These are phyloP conservation scores for Oryzias celebensis DNA, from an alignment of 2,113 vertebrate genomes.

Conservation along the genomic window DNA sequence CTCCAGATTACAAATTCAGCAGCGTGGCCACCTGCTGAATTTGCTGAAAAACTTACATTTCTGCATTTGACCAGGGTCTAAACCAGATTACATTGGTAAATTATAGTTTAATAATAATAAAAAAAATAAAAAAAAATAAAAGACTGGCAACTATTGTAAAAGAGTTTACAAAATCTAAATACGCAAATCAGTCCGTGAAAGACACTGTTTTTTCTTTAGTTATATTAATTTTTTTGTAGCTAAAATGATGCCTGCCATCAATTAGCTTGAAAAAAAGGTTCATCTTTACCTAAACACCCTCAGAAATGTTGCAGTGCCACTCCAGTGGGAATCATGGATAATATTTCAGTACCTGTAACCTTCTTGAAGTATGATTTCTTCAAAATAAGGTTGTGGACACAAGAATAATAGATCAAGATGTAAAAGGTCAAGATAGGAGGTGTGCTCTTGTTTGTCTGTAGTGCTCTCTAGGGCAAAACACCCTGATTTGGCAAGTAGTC, in stretches of 20 bases:
- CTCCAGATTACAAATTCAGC: too few relatives aligned
- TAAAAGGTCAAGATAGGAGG: constrained; percentile 25
- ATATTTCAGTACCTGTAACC: constrained; percentile 6
- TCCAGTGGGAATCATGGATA: neutral
- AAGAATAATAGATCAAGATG: constrained; percentile 1
- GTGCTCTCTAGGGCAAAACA: constrained; percentile 28
- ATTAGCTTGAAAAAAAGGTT: neutral
- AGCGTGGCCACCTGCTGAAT: too few relatives aligned
- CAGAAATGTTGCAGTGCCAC: too few relatives aligned
- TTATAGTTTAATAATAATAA: too few relatives aligned
- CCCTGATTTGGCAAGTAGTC: constrained; percentile 34
- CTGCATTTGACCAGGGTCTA: too few relatives aligned
- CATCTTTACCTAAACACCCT: too few relatives aligned
- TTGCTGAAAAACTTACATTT: too few relatives aligned
- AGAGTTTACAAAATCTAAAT: too few relatives aligned
- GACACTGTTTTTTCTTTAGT: neutral
- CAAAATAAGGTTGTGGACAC: constrained; percentile 12
- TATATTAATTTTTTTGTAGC: neutral
- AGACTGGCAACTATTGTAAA: too few relatives aligned
- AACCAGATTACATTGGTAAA: too few relatives aligned
- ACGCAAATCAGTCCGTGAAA: neutral
- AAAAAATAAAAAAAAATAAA: too few relatives aligned
- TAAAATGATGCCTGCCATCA: neutral
- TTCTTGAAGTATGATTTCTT: constrained; percentile 10
- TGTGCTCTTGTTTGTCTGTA: constrained; percentile 15